Evolutionary conservation across 2,113 vertebrate genomes (phyloP).

Genomic region (Alouatta palliata): DNA sequence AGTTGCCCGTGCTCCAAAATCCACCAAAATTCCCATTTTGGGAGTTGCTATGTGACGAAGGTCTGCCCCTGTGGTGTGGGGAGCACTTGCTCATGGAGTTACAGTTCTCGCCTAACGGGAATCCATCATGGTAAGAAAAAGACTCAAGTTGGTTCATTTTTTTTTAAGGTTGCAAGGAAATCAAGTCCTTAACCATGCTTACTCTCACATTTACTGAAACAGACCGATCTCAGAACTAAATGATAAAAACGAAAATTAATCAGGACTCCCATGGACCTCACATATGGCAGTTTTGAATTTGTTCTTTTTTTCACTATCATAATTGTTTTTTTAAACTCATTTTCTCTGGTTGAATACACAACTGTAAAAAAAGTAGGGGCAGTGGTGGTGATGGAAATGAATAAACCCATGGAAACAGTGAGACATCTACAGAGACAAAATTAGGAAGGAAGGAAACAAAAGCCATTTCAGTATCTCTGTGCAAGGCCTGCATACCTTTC

Average conservation of each 20-base stretch:
- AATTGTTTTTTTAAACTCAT: constrained; percentile 72
- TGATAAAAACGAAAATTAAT: constrained; percentile 68
- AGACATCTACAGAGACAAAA: constrained; percentile 46
- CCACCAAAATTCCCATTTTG: background rate
- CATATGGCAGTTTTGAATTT: constrained; percentile 48
- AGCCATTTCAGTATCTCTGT: constrained; percentile 49
- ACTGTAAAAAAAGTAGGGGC: background rate
- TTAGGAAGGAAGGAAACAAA: constrained; percentile 69
- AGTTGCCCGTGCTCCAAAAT: background rate
- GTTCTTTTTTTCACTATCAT: background rate
- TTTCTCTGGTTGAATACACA: constrained; percentile 72
- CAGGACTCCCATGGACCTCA: constrained; percentile 58
- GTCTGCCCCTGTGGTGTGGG: background rate
- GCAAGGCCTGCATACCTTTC: background rate
- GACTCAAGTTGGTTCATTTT: background rate
- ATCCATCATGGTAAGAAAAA: background rate
- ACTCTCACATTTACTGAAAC: constrained; percentile 50
- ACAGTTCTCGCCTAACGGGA: background rate
- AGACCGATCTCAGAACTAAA: constrained; percentile 58
- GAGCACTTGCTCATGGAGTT: background rate
- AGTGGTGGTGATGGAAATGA: constrained; percentile 49
- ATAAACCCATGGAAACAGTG: constrained; percentile 47
- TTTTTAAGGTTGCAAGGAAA: constrained; percentile 44
- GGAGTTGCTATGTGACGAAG: background rate
- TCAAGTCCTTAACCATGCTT: constrained; percentile 8